Conservation (phyloP, 2,797 vertebrate species). For the Thamnophis elegans region DNA sequence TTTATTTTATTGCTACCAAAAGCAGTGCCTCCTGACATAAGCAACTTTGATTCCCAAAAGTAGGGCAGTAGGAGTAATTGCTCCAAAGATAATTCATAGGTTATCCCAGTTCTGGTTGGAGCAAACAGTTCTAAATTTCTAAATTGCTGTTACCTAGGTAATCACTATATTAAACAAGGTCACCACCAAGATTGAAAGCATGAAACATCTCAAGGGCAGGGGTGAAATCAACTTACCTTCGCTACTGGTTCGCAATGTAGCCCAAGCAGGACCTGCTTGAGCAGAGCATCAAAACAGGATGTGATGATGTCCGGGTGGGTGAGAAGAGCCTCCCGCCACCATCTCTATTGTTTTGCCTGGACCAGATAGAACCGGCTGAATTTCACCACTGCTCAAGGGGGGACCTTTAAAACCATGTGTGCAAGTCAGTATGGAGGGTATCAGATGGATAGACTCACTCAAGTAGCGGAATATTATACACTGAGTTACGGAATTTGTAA, state of each 20-base stretch:
- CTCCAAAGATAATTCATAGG: background rate
- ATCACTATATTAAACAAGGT: background rate
- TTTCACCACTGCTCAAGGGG: background rate
- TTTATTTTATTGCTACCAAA: background rate
- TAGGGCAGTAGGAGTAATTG: background rate
- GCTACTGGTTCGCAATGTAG: too few species aligned
- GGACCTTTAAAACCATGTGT: background rate
- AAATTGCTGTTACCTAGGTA: background rate
- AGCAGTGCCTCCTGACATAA: background rate
- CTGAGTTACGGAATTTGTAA: background rate
- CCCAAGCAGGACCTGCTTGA: too few species aligned
- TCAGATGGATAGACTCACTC: background rate
- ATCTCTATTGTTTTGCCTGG: too few species aligned
- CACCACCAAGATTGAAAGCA: background rate
- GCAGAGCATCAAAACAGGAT: too few species aligned
- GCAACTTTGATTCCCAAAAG: background rate
- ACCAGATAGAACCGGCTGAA: too few species aligned
- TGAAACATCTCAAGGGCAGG: background rate
- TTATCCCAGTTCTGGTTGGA: background rate
- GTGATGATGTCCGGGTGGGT: too few species aligned
- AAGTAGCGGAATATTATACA: background rate
- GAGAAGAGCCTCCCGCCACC: too few species aligned
- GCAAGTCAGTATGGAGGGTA: background rate
- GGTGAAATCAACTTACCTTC: too few species aligned
- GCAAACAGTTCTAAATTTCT: background rate